Conservation (phyloP, 2,888 invertebrate species). For the Campoplex nolae region DNA sequence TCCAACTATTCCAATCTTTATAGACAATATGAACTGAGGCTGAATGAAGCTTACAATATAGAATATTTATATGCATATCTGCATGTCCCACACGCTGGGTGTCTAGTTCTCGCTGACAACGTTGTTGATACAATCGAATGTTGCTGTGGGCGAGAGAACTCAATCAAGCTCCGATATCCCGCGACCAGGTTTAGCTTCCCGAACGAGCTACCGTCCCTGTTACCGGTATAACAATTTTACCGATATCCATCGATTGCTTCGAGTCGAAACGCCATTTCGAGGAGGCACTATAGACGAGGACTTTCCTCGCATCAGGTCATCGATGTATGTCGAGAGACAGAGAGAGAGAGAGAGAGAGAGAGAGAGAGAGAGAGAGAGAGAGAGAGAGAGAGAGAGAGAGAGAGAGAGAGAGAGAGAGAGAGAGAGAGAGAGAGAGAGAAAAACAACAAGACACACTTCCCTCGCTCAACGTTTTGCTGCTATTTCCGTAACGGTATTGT, state of each 20-base stretch:
- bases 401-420: neutral
- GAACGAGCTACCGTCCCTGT: constrained; percentile 41
- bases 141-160: constrained; percentile 63
- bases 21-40: neutral
- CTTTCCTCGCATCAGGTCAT: neutral
- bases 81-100: neutral
- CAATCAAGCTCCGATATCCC: constrained; percentile 59
- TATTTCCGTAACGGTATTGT: constrained; percentile 2
- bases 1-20: constrained; percentile 2
- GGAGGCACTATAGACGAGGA: neutral
- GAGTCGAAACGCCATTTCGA: constrained; percentile 6
- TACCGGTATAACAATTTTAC: constrained; percentile 33
- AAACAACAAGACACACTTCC: neutral
- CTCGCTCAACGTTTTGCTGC: neutral
- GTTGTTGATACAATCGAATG: constrained; percentile 66
- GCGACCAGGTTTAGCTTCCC: constrained; percentile 49
- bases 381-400: neutral
- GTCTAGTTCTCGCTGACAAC: constrained; percentile 21
- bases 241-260: constrained; percentile 7
- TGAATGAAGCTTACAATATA: constrained; percentile 18
- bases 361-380: neutral
- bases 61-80: constrained; percentile 25
- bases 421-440: neutral
- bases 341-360: neutral
- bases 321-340: neutral